A percentile compares a stretch with the other conserved stretches of the same genome.
Evolutionary conservation across 2,888 invertebrate species (phyloP).

Genomic region (Platycheirus rosarum): DNA sequence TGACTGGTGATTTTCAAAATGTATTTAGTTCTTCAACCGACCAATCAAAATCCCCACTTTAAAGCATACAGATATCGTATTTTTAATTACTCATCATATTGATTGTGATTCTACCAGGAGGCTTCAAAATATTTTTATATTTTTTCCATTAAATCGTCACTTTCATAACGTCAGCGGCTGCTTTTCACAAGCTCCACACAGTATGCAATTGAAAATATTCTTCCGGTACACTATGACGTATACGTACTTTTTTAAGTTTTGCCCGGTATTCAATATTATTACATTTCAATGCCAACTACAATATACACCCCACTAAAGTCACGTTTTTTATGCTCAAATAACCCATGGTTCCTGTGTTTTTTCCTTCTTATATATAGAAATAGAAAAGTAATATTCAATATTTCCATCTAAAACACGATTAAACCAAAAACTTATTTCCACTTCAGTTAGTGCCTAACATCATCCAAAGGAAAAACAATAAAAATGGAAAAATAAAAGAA

Average conservation of each 20-base stretch:
- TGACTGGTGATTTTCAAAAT: too few relatives aligned
- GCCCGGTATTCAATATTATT: neutral
- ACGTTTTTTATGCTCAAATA: neutral
- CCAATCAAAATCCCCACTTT: too few relatives aligned
- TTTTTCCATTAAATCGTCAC: too few relatives aligned
- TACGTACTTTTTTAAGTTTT: slow-evolving; percentile 43
- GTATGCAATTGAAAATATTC: too few relatives aligned
- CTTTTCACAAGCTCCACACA: too few relatives aligned
- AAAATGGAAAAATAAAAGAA: slow-evolving; percentile 15
- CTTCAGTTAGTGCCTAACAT: slow-evolving; percentile 12
- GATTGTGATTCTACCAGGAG: too few relatives aligned
- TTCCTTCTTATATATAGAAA: neutral
- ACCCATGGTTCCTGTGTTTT: neutral
- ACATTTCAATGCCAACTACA: neutral
- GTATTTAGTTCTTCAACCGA: too few relatives aligned
- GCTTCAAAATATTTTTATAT: too few relatives aligned
- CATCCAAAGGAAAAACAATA: neutral
- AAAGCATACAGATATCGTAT: too few relatives aligned
- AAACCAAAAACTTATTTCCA: slow-evolving; percentile 14
- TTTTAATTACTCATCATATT: too few relatives aligned
- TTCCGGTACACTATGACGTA: slow-evolving; percentile 44
- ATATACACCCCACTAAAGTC: neutral
- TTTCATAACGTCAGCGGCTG: too few relatives aligned
- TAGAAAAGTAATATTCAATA: slow-evolving; percentile 6
- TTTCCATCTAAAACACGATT: neutral